Base-by-base conservation (phyloP, 2,797 vertebrate genomes). In the Oryzias sinensis region DNA sequence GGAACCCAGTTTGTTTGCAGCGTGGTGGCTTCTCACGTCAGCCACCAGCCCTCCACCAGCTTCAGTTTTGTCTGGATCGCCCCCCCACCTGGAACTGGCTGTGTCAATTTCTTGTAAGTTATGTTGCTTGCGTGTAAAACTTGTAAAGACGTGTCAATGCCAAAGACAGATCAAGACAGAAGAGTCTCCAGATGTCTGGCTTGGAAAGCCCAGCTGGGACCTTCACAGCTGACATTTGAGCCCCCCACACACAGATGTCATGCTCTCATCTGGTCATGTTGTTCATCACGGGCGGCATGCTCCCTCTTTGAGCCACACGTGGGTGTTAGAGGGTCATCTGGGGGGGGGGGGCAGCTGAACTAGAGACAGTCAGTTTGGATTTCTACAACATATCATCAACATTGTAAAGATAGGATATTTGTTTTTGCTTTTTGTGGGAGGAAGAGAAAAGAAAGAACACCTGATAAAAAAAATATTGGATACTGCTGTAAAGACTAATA, bases 31-130 rank as follows among this genome's bases (percentile, higher is more conserved):
- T 99, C 97, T 24, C 97, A 99, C 0, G 96, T 98, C 77, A 98
- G 96, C 90, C 97, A 96, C 68, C 93, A 97, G 70, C 94, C 96
- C 16, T 95, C 95, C 61, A 97, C 93, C 81, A 97, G 94, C 80
- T 95, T 98, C 87, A 98, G 94, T 76, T 99, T 99, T 27, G 92
- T 98, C 55, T 99, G 97, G 97, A 98, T 98, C 6, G 97, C 97
- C 50, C 97, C 97, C 4, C 97, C 96, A 0, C 94, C 95, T 0
- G 95, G 97, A 70, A 99, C 97, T 0, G 97, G 97, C 89, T 99
- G 97, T 18, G 94, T 99, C 87, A 98, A 98, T 84, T 99, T 99
- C 84, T 94, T 99, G 96, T 99, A 89, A 79, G 96, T 95, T 62
- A 4, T 18, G 9, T 49, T 49, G 2, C 5, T 20, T 64, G 14